Percentiles rank a stretch among this genome's conserved stretches.
Evolutionary conservation across 2,888 invertebrate species (phyloP).

Genomic region (Caenorhabditis sp.): DNA sequence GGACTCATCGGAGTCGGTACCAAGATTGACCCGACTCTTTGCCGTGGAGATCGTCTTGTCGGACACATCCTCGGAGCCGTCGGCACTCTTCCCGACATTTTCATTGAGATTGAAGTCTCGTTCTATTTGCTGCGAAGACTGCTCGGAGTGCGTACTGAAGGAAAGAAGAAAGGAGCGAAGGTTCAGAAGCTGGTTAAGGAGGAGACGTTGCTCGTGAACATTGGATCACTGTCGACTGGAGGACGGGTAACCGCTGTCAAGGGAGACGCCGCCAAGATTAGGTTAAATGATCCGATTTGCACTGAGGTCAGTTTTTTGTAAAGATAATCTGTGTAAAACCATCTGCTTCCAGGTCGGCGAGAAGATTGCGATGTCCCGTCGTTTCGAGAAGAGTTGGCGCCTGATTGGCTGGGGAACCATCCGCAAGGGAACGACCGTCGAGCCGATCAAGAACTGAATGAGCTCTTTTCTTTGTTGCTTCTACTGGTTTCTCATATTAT

Average conservation of each 20-base stretch:
- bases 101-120: slow-evolving; percentile 88
- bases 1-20: slow-evolving; percentile 95
- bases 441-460: slow-evolving; percentile 83
- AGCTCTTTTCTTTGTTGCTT: slow-evolving; percentile 10
- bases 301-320: slow-evolving; percentile 84
- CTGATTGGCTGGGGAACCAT: slow-evolving; percentile 99
- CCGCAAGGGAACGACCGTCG: slow-evolving; percentile 95
- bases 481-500: slow-evolving; percentile 51
- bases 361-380: slow-evolving; percentile 97
- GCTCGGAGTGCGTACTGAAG: slow-evolving; percentile 97
- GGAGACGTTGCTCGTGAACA: slow-evolving; percentile 90
- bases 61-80: slow-evolving; percentile 94
- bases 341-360: slow-evolving; percentile 84
- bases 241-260: slow-evolving; percentile 83
- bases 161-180: slow-evolving; percentile 98
- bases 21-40: slow-evolving; percentile 97
- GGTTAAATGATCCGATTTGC: slow-evolving; percentile 94
- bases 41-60: slow-evolving; percentile 97
- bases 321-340: background rate
- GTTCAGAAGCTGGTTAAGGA: slow-evolving; percentile 80
- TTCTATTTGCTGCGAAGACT: slow-evolving; percentile 95
- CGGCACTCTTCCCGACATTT: slow-evolving; percentile 93
- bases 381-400: slow-evolving; percentile 99
- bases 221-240: slow-evolving; percentile 97
- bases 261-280: slow-evolving; percentile 86